phyloP scores from a whole-genome alignment of 64 coral and sea anemone genomes.

The Montipora foliosa region DNA sequence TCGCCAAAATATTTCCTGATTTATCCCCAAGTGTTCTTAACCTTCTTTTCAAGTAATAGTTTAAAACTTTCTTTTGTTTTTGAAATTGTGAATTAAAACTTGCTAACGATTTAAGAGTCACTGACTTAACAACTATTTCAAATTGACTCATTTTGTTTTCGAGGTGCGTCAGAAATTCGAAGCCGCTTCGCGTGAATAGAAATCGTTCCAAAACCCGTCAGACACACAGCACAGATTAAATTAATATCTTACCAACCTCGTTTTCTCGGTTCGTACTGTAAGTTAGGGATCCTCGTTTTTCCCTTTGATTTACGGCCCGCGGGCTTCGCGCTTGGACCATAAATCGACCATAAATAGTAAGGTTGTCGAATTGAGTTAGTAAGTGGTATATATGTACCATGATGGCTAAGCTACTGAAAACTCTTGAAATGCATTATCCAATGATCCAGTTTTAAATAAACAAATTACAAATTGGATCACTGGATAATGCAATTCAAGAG shows the following conservation, averaged over 20 bases:
- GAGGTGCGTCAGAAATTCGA: conserved; percentile 36
- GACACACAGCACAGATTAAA: conserved; percentile 44
- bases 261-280: conserved; percentile 34
- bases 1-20: conserved; percentile 18
- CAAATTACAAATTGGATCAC: too few species aligned
- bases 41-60: conserved; percentile 19
- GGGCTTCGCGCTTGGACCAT: not conserved
- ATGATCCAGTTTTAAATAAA: too few species aligned
- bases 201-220: conserved; percentile 25
- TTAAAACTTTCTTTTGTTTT: conserved; percentile 54
- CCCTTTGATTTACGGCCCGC: not conserved
- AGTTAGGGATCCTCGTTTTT: conserved; percentile 10
- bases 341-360: not conserved
- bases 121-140: not conserved
- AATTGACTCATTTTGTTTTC: conserved; percentile 36
- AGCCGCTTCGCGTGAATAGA: conserved; percentile 28
- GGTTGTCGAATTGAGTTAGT: not conserved
- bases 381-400: not conserved
- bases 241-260: conserved; percentile 49
- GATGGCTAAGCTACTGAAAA: too few species aligned
- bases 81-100: not conserved
- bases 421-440: too few species aligned
- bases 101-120: conserved; percentile 32
- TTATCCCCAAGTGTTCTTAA: conserved; percentile 17
- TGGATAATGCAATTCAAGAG: too few species aligned